Conservation (phyloP, 2,888 invertebrate genomes). For the Tipula unca region DNA sequence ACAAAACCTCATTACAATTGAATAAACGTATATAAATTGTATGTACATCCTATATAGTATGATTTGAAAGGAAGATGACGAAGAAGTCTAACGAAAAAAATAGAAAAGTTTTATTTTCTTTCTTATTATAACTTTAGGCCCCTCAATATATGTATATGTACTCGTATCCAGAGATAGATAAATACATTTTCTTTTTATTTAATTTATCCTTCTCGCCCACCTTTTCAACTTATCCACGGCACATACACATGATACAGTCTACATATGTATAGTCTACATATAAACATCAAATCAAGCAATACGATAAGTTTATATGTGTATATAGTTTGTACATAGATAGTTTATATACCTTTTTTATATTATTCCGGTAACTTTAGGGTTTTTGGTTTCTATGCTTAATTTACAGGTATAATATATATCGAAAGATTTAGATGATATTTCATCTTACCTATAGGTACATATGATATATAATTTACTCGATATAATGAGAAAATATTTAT, state of each 20-base stretch:
- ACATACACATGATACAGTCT: no score
- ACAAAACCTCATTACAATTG: neutral
- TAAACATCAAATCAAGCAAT: neutral
- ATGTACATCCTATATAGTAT: neutral
- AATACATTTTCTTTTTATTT: neutral
- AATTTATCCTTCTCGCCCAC: neutral
- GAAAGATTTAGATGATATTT: conserved; percentile 8
- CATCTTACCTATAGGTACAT: neutral
- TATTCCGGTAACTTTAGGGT: neutral
- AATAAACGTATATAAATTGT: neutral
- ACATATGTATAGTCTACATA: no score
- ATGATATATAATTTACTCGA: neutral
- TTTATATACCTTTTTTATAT: neutral
- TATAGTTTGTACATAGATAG: neutral
- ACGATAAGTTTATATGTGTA: neutral
- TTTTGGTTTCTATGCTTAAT: neutral
- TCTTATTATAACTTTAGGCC: neutral
- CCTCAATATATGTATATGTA: neutral
- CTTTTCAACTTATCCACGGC: neutral
- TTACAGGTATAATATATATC: neutral
- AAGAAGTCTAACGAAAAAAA: neutral
- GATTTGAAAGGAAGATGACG: neutral
- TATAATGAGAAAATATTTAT: neutral
- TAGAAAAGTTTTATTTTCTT: neutral
- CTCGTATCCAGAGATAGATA: neutral